Evolutionary conservation across 2,113 vertebrate genomes (phyloP), one percentile per base, ranked within the genome.

Genomic region (Eclectus roratus): DNA sequence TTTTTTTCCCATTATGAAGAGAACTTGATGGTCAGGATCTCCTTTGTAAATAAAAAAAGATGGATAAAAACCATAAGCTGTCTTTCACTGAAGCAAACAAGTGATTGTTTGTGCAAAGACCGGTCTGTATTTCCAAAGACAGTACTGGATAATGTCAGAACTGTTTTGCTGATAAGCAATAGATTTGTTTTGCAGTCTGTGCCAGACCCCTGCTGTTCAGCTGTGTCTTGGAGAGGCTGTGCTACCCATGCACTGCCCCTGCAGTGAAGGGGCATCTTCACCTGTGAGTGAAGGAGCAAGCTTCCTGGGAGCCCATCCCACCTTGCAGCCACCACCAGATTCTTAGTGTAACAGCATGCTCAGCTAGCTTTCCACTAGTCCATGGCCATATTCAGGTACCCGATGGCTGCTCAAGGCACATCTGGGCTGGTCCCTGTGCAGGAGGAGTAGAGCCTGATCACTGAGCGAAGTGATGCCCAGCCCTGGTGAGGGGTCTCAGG

Each of bases 401-500:
- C 2, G 1, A 17, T 39, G 18, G 33, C 35, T 81, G 49, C 55
- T 21, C 2, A 4, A 64, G 43, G 37, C 28, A 23, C 28, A 64
- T 49, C 27, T 64, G 28, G 23, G 27, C 33, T 21, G 23, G 33
- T 39, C 23, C 23, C 21, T 25, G 18, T 37, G 35, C 25, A 28
- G 63, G 31, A 85, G 8, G 5, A 19, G 4, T 25, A 61, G n/a
- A 73, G 46, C 20, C 29, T 69, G 53, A 13, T 43, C 70, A 44
- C n/a, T 11, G 17, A 33, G 41, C 35, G 15, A 33, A 46, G 16
- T 5, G 49, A 25, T 3, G 6, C 11, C 43, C 28, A 33, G 27
- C 23, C 16, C 49, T 0, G 1, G 2, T 58, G 71, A 35, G 33
- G 13, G 16, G n/a, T 71, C 28, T 71, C 1, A 0, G 37, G 28